Evolutionary conservation across 2,888 invertebrate genomes (phyloP).

Genomic region (Apodemia mormo): DNA sequence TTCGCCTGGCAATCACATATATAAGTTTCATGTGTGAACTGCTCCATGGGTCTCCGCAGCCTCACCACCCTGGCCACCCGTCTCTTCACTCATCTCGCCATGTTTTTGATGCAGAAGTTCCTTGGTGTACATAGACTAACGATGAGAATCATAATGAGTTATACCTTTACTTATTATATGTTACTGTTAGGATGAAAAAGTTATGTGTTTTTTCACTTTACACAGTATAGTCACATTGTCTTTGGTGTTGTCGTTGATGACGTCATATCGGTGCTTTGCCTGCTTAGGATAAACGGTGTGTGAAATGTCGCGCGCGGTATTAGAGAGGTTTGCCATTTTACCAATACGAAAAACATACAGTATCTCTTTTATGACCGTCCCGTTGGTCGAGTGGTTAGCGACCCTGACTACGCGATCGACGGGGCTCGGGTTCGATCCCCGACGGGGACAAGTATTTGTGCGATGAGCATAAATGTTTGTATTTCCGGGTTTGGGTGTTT

Average conservation of each 20-base stretch:
- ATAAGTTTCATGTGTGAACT: slow-evolving; percentile 98
- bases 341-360: too few species aligned
- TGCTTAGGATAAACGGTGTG: too few species aligned
- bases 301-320: too few species aligned
- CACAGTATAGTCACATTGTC: background rate
- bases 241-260: background rate
- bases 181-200: background rate
- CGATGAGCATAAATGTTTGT: too few species aligned
- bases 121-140: slow-evolving; percentile 66
- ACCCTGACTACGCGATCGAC: too few species aligned
- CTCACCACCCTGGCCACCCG: slow-evolving; percentile 59
- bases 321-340: too few species aligned
- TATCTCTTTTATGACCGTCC: too few species aligned
- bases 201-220: background rate
- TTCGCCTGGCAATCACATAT: slow-evolving; percentile 96
- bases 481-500: too few species aligned
- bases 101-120: slow-evolving; percentile 72
- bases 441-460: too few species aligned
- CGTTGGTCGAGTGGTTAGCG: too few species aligned
- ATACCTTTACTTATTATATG: background rate
- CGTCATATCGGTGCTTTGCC: too few species aligned
- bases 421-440: too few species aligned
- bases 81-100: slow-evolving; percentile 61
- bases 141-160: background rate
- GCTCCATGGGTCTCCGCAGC: slow-evolving; percentile 84